A percentile compares a stretch with the other conserved stretches of the same genome.
phyloP scores from a whole-genome alignment of 2,888 invertebrate genomes.

The Phengaris alcon region DNA sequence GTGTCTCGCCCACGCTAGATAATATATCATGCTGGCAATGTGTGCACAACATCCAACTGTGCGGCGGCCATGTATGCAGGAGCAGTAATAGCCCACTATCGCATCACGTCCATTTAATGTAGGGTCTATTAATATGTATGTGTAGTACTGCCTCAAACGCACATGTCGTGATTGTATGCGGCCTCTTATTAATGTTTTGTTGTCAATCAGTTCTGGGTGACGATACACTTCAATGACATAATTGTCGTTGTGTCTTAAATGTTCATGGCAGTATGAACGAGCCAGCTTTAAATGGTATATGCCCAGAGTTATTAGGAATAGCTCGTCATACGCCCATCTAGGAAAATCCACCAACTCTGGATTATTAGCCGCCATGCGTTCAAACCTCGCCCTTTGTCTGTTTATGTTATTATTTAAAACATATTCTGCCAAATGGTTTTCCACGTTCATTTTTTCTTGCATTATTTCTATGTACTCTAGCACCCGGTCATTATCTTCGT shows the following conservation, averaged over 20 bases:
- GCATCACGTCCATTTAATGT: background rate
- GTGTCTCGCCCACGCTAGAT: constrained; percentile 7
- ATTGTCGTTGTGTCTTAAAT: constrained; percentile 1
- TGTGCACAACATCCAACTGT: background rate
- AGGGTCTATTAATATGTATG: background rate
- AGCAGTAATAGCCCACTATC: constrained; percentile 2
- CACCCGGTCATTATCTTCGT: constrained; percentile 2
- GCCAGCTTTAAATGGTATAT: constrained; percentile 7
- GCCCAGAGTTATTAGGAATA: constrained; percentile 1
- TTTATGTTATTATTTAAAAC: constrained; percentile 2
- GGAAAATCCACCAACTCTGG: background rate
- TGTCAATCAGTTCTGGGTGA: background rate
- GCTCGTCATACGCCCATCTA: background rate
- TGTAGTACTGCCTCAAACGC: background rate
- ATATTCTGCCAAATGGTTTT: constrained; percentile 4
- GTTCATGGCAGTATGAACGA: constrained; percentile 1
- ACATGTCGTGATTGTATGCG: constrained; percentile 12
- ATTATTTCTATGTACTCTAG: constrained; percentile 7
- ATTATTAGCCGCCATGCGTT: background rate
- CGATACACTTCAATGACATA: constrained; percentile 8
- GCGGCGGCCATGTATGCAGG: constrained; percentile 1
- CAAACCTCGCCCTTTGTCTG: constrained; percentile 12
- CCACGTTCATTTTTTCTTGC: constrained; percentile 10
- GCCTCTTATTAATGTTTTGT: constrained; percentile 16
- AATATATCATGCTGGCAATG: constrained; percentile 3